These are phyloP conservation scores for Notodonta ziczac DNA, from an alignment of 2,888 invertebrate species.

Conservation along the genomic window DNA sequence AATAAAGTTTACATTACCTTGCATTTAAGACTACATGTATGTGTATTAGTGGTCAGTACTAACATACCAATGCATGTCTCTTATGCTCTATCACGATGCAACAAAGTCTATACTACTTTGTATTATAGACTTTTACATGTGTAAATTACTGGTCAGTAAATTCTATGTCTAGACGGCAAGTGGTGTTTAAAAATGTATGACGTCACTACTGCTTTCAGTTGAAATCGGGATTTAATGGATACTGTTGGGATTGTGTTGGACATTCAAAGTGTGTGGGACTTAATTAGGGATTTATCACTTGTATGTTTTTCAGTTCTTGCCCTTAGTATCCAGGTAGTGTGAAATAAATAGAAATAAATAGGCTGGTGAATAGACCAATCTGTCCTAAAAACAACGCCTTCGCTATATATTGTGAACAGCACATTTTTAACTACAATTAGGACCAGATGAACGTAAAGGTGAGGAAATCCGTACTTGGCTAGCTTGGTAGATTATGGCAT, in stretches of 20 bases:
- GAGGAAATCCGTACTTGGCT: too few relatives aligned
- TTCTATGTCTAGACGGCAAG: conserved; percentile 1
- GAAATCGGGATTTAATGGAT: neutral
- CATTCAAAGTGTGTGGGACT: neutral
- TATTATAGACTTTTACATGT: neutral
- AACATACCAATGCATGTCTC: conserved; percentile 5
- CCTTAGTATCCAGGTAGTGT: too few relatives aligned
- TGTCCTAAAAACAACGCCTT: too few relatives aligned
- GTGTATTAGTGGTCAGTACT: neutral
- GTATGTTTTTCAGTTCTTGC: too few relatives aligned
- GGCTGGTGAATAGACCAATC: too few relatives aligned
- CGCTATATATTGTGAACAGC: too few relatives aligned
- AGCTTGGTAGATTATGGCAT: too few relatives aligned
- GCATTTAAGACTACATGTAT: neutral
- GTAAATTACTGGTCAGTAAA: neutral
- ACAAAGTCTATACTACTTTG: conserved; percentile 11
- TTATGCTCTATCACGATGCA: neutral
- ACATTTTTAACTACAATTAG: too few relatives aligned
- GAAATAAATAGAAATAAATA: too few relatives aligned
- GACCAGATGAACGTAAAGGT: too few relatives aligned
- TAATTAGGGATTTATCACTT: neutral
- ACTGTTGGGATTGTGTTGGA: neutral
- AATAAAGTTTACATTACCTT: conserved; percentile 11
- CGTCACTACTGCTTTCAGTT: neutral
- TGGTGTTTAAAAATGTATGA: conserved; percentile 1